phyloP scores from a whole-genome alignment of 2,888 invertebrate species.

The Cryptus armator region DNA sequence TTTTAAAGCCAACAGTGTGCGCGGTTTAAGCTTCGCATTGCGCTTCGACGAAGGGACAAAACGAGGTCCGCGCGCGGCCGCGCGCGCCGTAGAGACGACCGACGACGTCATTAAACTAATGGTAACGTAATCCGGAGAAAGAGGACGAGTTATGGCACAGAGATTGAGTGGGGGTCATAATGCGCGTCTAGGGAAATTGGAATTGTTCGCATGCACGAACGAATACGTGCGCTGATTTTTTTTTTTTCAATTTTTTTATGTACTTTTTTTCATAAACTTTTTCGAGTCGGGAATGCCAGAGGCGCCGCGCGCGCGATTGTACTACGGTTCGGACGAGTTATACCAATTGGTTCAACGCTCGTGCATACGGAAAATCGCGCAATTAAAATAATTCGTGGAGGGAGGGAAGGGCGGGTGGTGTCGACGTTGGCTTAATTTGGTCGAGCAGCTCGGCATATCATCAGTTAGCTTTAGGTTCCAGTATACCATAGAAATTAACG shows the following conservation, averaged over 20 bases:
- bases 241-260: conserved; percentile 38
- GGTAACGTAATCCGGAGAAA: conserved; percentile 44
- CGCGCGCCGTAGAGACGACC: conserved; percentile 8
- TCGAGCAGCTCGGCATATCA: conserved; percentile 42
- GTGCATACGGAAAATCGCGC: conserved; percentile 54
- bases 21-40: neutral
- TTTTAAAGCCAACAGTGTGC: conserved; percentile 34
- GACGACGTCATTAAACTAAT: conserved; percentile 58
- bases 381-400: conserved; percentile 60
- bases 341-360: conserved; percentile 27
- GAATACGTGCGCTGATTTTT: conserved; percentile 42
- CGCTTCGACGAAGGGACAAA: conserved; percentile 1
- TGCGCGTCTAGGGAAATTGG: conserved; percentile 45
- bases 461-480: conserved; percentile 1
- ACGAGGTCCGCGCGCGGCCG: neutral
- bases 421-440: conserved; percentile 48
- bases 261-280: conserved; percentile 8
- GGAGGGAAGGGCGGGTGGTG: no score
- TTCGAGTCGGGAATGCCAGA: neutral
- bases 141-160: neutral
- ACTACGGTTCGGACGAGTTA: conserved; percentile 36
- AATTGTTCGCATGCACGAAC: conserved; percentile 48
- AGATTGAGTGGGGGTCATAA: conserved; percentile 47
- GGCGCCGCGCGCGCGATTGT: neutral
- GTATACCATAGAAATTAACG: conserved; percentile 23